phyloP scores from a whole-genome alignment of 1,140 invertebrate genomes.

The Paracyclopina nana region DNA sequence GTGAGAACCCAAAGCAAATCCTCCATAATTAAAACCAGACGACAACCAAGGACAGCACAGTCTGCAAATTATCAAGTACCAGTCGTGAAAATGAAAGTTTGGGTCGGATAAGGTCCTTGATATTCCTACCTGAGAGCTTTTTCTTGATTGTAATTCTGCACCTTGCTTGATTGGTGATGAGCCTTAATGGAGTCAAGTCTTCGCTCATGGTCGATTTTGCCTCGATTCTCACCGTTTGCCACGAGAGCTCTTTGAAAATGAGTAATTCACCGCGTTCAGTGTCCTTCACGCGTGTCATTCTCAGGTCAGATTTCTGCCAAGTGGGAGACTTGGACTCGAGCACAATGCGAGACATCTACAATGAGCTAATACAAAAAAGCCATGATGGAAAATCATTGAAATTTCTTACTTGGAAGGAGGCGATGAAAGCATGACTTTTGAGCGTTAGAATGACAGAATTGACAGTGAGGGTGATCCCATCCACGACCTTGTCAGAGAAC shows the following conservation, averaged over 20 bases:
- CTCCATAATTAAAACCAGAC: constrained; percentile 76
- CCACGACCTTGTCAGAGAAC: constrained; percentile 84
- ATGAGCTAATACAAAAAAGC: constrained; percentile 7
- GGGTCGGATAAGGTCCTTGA: background rate
- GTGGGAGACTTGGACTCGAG: constrained; percentile 79
- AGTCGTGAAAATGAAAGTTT: background rate
- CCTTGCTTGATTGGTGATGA: constrained; percentile 83
- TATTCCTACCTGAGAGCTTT: constrained; percentile 24
- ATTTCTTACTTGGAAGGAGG: constrained; percentile 60
- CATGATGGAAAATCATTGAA: background rate
- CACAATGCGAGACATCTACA: constrained; percentile 65
- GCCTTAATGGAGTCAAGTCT: constrained; percentile 62
- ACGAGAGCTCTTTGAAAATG: constrained; percentile 92
- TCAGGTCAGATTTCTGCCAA: constrained; percentile 61
- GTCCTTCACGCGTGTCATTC: constrained; percentile 75
- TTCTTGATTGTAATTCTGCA: constrained; percentile 95
- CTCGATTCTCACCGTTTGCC: constrained; percentile 88
- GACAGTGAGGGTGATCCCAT: constrained; percentile 86
- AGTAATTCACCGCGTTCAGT: constrained; percentile 62
- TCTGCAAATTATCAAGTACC: constrained; percentile 37
- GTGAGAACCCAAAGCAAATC: constrained; percentile 95
- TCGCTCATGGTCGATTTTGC: constrained; percentile 55
- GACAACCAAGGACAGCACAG: constrained; percentile 74
- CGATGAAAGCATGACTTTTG: constrained; percentile 76
- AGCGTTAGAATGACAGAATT: constrained; percentile 86